Conservation (phyloP, 64 coral and sea anemone genomes). For the Stichodactyla helianthus region DNA sequence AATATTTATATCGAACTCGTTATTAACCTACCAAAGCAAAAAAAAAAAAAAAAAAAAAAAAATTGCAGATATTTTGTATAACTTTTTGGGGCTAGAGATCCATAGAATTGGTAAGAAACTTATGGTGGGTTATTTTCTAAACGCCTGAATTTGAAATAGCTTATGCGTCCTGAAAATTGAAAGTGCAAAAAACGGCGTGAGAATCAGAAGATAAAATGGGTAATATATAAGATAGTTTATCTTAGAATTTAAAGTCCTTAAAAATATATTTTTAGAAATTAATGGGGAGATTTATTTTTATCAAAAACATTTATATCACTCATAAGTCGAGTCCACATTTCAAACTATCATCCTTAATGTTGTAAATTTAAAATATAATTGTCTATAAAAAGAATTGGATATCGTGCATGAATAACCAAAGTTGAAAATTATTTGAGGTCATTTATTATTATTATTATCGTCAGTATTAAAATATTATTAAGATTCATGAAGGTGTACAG, state of each 20-base stretch:
- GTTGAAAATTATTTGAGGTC: background rate
- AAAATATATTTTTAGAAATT: too few species aligned
- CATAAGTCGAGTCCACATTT: background rate
- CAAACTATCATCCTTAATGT: background rate
- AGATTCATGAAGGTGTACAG: too few species aligned
- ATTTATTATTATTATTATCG: background rate
- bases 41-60: too few species aligned
- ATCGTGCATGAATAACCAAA: background rate
- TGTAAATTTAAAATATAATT: background rate
- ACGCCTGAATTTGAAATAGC: background rate
- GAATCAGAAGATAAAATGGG: too few species aligned
- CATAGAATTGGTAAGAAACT: background rate
- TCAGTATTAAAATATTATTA: too few species aligned
- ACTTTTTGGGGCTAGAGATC: background rate
- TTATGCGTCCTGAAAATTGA: too few species aligned
- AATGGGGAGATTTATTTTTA: too few species aligned
- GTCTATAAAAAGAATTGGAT: background rate
- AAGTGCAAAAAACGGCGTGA: too few species aligned
- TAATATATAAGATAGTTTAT: too few species aligned
- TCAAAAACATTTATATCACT: background rate
- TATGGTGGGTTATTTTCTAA: background rate
- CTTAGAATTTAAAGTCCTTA: too few species aligned
- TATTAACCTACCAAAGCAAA: background rate
- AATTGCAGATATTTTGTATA: background rate
- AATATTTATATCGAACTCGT: background rate